Evolutionary conservation across 2,113 vertebrate species (phyloP).

Genomic region (Bos taurus): ARS-UCD2.0 NC_037332.1:46443001-46443500

Average conservation of each 20-base stretch:
- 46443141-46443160: background rate
- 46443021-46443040: background rate
- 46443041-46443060: background rate
- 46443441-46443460: background rate
- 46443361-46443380: background rate
- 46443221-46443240: background rate
- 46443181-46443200: background rate
- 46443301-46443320: background rate
- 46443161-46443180: background rate
- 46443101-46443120: background rate
- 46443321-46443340: background rate
- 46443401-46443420: background rate
- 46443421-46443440: background rate
- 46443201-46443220: background rate
- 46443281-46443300: background rate
- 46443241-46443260: background rate
- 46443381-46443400: background rate
- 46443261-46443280: background rate
- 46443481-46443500: background rate
- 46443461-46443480: background rate
- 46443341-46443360: background rate
- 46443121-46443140: background rate
- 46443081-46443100: background rate
- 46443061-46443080: background rate
- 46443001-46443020: background rate